Percentiles rank a stretch among this genome's conserved stretches.
These are phyloP conservation scores for Alviniconcha strummeri DNA, from an alignment of 2,888 invertebrate genomes.

Conservation along the genomic window DNA sequence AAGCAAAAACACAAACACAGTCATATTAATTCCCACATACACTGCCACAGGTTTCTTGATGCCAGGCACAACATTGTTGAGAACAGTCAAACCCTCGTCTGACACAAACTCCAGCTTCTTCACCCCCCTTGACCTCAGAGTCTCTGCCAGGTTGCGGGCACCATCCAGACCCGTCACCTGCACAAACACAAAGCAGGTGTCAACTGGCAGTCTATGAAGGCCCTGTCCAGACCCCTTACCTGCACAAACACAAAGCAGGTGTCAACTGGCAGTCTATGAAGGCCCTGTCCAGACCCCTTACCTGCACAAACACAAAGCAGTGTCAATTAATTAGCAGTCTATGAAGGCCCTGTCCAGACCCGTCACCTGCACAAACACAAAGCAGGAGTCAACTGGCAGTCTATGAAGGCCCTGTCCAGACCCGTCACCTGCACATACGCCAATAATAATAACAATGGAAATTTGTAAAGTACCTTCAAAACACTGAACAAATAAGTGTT, in stretches of 20 bases:
- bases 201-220: no score
- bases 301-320: no score
- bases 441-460: no score
- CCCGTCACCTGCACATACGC: neutral
- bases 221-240: neutral
- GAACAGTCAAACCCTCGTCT: conserved; percentile 75
- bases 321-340: no score
- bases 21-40: conserved; percentile 51
- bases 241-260: neutral
- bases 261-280: no score
- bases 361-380: conserved; percentile 52
- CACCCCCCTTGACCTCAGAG: conserved; percentile 61
- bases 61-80: conserved; percentile 72
- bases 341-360: conserved; percentile 73
- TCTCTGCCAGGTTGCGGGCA: conserved; percentile 69
- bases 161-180: conserved; percentile 72
- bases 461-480: no score
- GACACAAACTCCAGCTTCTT: conserved; percentile 74
- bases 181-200: neutral
- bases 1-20: no score
- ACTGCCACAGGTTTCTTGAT: conserved; percentile 71
- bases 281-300: no score
- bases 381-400: no score
- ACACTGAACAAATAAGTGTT: no score
- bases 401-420: no score